These are phyloP conservation scores for Metopolophium dirhodum DNA, from an alignment of 1,140 invertebrate species.

Conservation along the genomic window DNA sequence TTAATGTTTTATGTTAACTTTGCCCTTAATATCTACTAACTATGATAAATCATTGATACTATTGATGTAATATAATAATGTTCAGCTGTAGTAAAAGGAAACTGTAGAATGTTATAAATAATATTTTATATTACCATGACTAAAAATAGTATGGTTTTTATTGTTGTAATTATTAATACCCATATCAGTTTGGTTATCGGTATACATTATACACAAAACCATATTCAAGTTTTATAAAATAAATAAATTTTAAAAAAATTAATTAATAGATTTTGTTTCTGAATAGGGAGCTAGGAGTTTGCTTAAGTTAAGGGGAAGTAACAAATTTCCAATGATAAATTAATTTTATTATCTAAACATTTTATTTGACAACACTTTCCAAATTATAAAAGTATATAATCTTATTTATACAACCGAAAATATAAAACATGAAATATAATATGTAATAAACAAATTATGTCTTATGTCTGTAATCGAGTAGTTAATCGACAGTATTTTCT, in stretches of 20 bases:
- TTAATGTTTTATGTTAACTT: neutral
- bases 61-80: neutral
- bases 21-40: neutral
- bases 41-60: neutral
- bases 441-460: neutral
- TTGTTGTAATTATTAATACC: neutral
- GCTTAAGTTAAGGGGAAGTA: neutral
- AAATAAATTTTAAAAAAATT: neutral
- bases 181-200: neutral
- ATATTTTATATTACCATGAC: neutral
- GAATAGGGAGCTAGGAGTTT: neutral
- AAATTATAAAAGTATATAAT: neutral
- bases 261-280: neutral
- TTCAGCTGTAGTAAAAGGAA: neutral
- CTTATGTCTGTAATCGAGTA: neutral
- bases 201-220: neutral
- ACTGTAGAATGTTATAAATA: neutral
- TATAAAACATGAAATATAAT: no score
- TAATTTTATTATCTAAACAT: neutral
- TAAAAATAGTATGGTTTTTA: neutral
- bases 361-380: neutral
- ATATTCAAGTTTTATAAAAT: neutral
- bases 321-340: neutral
- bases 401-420: neutral
- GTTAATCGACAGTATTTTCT: slow-evolving; percentile 2